Evolutionary conservation across 1,140 invertebrate species (phyloP).

Genomic region (Uloborus diversus): DNA sequence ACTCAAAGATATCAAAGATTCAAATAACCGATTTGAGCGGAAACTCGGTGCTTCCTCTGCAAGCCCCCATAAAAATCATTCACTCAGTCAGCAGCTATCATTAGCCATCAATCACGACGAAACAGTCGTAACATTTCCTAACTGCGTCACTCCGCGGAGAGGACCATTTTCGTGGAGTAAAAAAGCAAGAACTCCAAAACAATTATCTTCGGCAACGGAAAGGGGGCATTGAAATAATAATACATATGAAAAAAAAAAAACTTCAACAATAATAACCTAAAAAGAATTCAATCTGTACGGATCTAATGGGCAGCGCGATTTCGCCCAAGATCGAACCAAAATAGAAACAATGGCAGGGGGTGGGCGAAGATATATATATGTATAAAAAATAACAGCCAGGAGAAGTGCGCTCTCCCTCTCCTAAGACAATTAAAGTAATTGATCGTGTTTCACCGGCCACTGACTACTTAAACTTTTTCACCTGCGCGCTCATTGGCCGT

Average conservation of each 20-base stretch:
- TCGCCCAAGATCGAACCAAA: constrained; percentile 5
- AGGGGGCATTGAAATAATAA: neutral
- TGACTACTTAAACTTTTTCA: constrained; percentile 46
- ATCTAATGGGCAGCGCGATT: neutral
- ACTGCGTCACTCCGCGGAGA: neutral
- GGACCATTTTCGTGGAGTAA: neutral
- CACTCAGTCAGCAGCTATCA: neutral
- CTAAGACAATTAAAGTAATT: constrained; percentile 40
- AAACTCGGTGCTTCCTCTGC: too few relatives aligned
- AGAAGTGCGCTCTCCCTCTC: neutral
- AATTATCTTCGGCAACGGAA: neutral
- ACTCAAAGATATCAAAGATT: too few relatives aligned
- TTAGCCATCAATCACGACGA: constrained; percentile 26
- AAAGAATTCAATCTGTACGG: constrained; percentile 31
- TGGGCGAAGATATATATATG: neutral
- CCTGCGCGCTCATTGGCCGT: constrained; percentile 34
- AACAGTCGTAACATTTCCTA: neutral
- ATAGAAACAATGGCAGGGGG: constrained; percentile 2
- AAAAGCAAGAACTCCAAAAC: neutral
- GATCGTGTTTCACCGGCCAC: constrained; percentile 41
- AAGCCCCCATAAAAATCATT: too few relatives aligned
- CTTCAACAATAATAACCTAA: neutral
- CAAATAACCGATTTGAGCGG: too few relatives aligned
- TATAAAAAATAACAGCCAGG: neutral
- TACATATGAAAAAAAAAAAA: too few relatives aligned